Base-by-base conservation (phyloP, 2,797 vertebrate species). In the Danio choprae region DNA sequence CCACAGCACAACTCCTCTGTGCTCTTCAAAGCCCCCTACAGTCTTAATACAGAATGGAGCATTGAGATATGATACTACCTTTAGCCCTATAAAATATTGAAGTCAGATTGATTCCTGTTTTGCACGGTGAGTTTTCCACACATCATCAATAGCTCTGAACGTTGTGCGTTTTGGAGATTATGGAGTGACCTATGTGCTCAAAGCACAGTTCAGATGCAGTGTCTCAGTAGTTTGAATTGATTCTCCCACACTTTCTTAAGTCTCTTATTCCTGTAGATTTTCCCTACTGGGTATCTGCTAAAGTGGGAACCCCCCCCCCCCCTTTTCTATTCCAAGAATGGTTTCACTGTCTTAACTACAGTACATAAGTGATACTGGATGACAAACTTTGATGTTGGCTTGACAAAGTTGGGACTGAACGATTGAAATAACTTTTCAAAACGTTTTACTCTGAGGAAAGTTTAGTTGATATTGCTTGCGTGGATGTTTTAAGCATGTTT, bases 11-110 rank as follows among this genome's bases (percentile, higher is more conserved):
- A 38, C 43, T 40, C 5, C 7, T 67, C 2, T 44, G 38, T 55
- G 22, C 18, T 56, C 53, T 3, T 46, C 46, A n/a, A 73, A 72
- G 55, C 10, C 63, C 40, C 56, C 11, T 44, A 9, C 29, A 10
- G 18, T 77, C 6, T 46, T 58, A 12, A 22, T 11, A 55, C 50
- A 55, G 40, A 56, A 38, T 20, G 4, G 11, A 43, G 4, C 8
- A 3, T 13, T 8, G 41, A 12, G 51, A 58, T 11, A 29, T 20
- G 74, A 29, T 9, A 15, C 62, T 65, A 44, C 50, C 13, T 77
- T 18, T 67, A 56, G 44, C 20, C 40, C 10, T 55, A 4, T 77
- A 55, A 56, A 65, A 56, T 56, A 77, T 6, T 75, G 29, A 56
- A 58, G 13, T 20, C 51, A 38, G 55, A 77, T 38, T 12, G 16